These are phyloP conservation scores for Aurelia sp. DNA, from an alignment of 30 jellyfish, hydroid and myxozoan genomes.

Conservation along the genomic window DNA sequence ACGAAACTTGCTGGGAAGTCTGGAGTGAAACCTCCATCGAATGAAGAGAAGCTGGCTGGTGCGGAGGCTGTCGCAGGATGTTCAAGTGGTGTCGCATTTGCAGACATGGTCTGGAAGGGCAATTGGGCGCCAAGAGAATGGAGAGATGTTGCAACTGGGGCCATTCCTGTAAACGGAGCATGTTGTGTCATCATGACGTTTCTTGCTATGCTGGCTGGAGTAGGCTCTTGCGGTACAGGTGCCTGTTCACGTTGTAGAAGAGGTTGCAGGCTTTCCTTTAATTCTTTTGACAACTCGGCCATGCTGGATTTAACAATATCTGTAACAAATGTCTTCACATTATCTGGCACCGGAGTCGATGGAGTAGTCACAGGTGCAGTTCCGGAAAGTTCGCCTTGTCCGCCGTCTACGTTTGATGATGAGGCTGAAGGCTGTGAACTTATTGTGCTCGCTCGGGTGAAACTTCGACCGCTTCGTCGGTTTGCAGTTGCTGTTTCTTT, in stretches of 20 bases:
- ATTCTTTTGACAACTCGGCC: neutral
- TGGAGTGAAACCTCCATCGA: conserved; percentile 19
- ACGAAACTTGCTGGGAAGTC: neutral
- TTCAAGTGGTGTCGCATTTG: neutral
- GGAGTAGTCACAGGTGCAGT: no score
- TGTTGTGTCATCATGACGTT: neutral
- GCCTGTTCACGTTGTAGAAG: neutral
- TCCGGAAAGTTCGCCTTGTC: no score
- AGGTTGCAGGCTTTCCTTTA: neutral
- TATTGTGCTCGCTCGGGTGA: neutral
- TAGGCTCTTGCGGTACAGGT: neutral
- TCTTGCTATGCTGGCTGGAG: neutral
- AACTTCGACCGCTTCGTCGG: neutral
- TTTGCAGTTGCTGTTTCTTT: neutral
- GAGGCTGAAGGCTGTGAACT: neutral
- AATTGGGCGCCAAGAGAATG: neutral
- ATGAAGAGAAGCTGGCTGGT: neutral
- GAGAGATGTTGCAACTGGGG: neutral
- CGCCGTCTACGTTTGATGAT: neutral
- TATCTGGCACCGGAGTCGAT: neutral
- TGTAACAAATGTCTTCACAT: neutral
- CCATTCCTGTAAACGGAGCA: neutral
- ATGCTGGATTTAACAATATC: neutral
- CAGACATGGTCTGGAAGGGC: neutral
- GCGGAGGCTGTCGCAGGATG: neutral